Base-by-base conservation (phyloP, 2,797 vertebrate species). In the Ceryle rudis region DNA sequence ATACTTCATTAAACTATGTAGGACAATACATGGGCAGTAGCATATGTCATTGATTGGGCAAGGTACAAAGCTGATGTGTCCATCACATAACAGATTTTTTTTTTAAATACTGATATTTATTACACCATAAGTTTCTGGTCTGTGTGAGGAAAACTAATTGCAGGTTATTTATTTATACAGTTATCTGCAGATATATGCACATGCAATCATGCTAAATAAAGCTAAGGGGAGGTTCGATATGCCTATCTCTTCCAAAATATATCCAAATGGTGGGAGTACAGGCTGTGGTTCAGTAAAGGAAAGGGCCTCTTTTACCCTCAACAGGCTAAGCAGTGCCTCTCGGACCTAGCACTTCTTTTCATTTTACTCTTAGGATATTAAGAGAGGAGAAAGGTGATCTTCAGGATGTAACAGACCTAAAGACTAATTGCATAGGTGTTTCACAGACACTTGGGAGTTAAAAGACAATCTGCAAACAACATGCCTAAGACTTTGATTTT, bases 241-340 rank as follows among this genome's bases (percentile, higher is more conserved):
- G 18, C 31, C n/a, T 52, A 11, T n/a, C 5, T 42, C 35, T 89
- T 44, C 67, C 35, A 41, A 66, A 86, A 62, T 3, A 1, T 1
- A 21, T 14, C 17, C 2, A 4, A 44, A 4, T 26, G 21, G 10
- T 35, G 33, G 46, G 46, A 81, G n/a, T 10, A 10, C 9, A 5
- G 61, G 41, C n/a, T 14, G 26, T 41, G 31, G 31, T 3, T 54
- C 21, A 11, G 42, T 0, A 26, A 57, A 70, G 52, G 35, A 39
- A 80, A 23, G 21, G 7, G 19, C 14, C 16, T 26, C 3, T 0
- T 22, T 42, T 13, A 8, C 35, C 11, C 26, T 74, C 29, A 33
- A 23, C 52, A 86, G 77, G 44, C 35, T 35, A 14, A 44, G 42
- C 29, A 26, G 28, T 28, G 21, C 22, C 51, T 54, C 25, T 55